Evolutionary conservation across 2,113 vertebrate genomes (phyloP).

Genomic region (Paratilapia polleni): DNA sequence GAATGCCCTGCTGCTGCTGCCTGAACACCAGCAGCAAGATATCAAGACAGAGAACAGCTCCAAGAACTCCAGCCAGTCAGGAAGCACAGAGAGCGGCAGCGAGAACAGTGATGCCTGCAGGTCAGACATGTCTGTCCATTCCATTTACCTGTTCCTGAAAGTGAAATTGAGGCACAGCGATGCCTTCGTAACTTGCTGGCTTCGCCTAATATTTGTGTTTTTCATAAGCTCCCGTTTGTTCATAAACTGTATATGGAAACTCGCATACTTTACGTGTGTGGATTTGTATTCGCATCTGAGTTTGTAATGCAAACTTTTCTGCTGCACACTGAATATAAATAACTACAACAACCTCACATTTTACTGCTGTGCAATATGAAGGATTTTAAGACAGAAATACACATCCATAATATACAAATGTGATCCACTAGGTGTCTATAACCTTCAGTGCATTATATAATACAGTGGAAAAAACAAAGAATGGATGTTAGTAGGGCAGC

Average conservation of each 20-base stretch:
- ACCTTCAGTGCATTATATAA: background rate
- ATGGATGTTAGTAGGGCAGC: background rate
- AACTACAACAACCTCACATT: background rate
- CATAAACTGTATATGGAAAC: rapidly evolving
- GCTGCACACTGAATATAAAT: background rate
- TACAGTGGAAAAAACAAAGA: background rate
- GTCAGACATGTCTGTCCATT: constrained; percentile 75
- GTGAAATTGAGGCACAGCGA: background rate
- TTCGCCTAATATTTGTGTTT: rapidly evolving
- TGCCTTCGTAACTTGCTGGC: background rate
- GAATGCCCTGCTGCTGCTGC: constrained; percentile 92
- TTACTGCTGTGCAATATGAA: background rate
- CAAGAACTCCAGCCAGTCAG: constrained; percentile 86
- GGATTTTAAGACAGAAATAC: rapidly evolving
- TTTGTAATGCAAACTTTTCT: background rate
- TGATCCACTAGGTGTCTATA: background rate
- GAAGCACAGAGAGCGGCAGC: constrained; percentile 86
- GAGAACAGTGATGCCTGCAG: constrained; percentile 95
- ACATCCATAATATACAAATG: too few relatives aligned
- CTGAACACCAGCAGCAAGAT: constrained; percentile 88
- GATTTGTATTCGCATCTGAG: background rate
- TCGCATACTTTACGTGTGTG: background rate
- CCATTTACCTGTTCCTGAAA: rapidly evolving
- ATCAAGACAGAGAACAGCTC: constrained; percentile 89
- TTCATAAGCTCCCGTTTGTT: background rate